Base-by-base conservation (phyloP, 1,140 invertebrate species). In the Dolichoris vasculosae region DNA sequence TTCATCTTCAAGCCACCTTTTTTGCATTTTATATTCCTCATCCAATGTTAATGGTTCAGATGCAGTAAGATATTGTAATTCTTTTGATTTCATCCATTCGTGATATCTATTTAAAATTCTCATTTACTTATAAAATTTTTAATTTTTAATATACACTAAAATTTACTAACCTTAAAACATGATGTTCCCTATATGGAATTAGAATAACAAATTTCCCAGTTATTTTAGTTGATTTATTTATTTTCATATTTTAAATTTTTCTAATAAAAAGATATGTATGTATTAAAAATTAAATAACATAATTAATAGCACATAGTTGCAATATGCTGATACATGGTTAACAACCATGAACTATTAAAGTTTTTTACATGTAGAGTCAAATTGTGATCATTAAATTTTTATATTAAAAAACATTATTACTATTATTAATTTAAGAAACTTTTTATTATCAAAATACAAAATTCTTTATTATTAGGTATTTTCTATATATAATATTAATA, bases 11-110 rank as follows among this genome's bases (percentile, higher is more conserved):
- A 94, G 93, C 98, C 98, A 99, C 59, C 94, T 95, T 90, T 95
- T 93, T 93, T 99, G 98, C 98, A 99, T 99, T 86, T 95, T 93
- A 94, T 96, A 99, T 93, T 99, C 98, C 91, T 99, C 95, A 84
- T 96, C 95, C 48, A 99, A 90, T 4, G 96, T 95, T 30, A 99
- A 94, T 23, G 96, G 96, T 91, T 99, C 97, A 0, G 98, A 99
- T 30, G 96, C 98, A 13, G 98, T 99, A 20, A 98, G 91, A 82
- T 95, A 91, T 90, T 96, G 96, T 30, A 99, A 93, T 91, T 97
- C 96, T 89, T 95, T 92, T 79, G 95, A 96, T 91, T 97, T 95
- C 98, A 99, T 99, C 98, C 98, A 99, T 87, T 95, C 90, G 91
- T 99, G 97, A 93, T 99, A 99, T 89, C 96, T 96, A 86, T 79